phyloP scores from a whole-genome alignment of 2,797 vertebrate genomes.

The Pagetopsis macropterus region DNA sequence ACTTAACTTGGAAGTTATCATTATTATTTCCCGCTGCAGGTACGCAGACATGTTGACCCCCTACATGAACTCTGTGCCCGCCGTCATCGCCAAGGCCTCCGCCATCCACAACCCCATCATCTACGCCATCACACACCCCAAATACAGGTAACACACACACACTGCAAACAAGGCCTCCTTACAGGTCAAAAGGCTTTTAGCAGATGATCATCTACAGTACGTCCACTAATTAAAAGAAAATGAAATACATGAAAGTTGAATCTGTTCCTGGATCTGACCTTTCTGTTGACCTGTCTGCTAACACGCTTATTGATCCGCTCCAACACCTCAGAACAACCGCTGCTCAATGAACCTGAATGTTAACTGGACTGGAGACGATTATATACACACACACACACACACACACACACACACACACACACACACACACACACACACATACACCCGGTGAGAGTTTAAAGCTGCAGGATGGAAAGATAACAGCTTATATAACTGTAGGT shows the following conservation, averaged over 20 bases:
- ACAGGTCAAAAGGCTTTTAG: too few species aligned
- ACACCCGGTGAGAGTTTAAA: background rate
- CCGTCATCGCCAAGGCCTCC: constrained; percentile 96
- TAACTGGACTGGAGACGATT: constrained; percentile 29
- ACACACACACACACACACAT: too few species aligned
- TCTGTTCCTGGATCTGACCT: too few species aligned
- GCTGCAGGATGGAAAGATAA: constrained; percentile 11
- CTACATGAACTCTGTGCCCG: constrained; percentile 93
- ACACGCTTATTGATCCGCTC: background rate
- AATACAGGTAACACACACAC: constrained; percentile 88
- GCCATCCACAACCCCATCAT: constrained; percentile 97
- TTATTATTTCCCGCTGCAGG: constrained; percentile 67
- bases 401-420: background rate
- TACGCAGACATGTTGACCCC: constrained; percentile 91
- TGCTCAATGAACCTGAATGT: constrained; percentile 37
- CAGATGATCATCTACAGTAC: too few species aligned
- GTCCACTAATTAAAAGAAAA: too few species aligned
- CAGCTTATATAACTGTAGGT: background rate
- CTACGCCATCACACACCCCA: constrained; percentile 95
- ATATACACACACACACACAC: background rate
- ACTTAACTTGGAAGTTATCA: too few species aligned
- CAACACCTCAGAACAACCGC: constrained; percentile 5
- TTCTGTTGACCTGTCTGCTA: too few species aligned
- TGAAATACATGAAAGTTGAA: too few species aligned
- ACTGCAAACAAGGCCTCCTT: too few species aligned